A percentile compares a stretch with the other conserved stretches of the same genome.
These are phyloP conservation scores for Stenodema calcarata DNA, from an alignment of 2,888 invertebrate genomes.

Conservation along the genomic window DNA sequence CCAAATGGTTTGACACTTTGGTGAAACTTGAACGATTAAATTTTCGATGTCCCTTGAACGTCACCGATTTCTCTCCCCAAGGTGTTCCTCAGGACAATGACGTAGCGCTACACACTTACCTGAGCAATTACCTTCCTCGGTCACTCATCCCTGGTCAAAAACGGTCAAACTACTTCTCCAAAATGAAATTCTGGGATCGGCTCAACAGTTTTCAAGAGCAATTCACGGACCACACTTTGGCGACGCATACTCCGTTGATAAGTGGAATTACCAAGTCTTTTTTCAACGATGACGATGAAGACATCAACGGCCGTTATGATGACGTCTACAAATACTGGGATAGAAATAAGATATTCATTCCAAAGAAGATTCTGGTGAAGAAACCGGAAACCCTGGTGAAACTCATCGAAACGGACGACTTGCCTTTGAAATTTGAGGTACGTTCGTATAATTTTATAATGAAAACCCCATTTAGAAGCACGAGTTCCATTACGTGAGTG, in stretches of 20 bases:
- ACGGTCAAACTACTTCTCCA: background rate
- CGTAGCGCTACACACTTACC: background rate
- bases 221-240: constrained; percentile 20
- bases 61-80: background rate
- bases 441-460: background rate
- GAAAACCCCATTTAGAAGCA: no score
- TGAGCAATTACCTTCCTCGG: constrained; percentile 16
- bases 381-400: constrained; percentile 41
- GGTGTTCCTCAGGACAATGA: background rate
- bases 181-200: constrained; percentile 32
- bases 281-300: constrained; percentile 1
- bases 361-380: constrained; percentile 33
- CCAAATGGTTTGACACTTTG: constrained; percentile 17
- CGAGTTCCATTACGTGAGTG: no score
- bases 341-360: background rate
- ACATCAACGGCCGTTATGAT: background rate
- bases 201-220: constrained; percentile 20
- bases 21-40: background rate
- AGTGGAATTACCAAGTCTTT: background rate
- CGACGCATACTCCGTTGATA: background rate
- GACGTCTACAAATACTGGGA: constrained; percentile 35
- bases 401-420: constrained; percentile 9
- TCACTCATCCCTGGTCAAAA: background rate
- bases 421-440: constrained; percentile 35
- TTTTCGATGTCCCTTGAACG: constrained; percentile 15